These are phyloP conservation scores for Mycetomoellerius zeteki DNA, from an alignment of 1,140 invertebrate species.

Conservation along the genomic window DNA sequence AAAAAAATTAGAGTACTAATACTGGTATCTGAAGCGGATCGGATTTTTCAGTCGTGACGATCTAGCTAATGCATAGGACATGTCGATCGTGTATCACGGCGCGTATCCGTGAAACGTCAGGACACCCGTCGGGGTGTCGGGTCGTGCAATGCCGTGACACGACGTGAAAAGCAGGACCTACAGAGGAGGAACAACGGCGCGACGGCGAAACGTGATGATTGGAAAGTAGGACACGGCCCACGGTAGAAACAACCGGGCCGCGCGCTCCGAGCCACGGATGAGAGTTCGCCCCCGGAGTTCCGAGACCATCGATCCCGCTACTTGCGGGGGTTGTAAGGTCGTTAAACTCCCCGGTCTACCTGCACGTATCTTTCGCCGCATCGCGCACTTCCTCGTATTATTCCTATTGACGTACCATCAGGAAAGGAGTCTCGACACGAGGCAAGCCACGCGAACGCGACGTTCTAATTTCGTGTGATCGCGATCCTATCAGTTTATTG, in stretches of 20 bases:
- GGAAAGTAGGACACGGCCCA: constrained; percentile 75
- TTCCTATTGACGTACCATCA: constrained; percentile 72
- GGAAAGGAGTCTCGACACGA: constrained; percentile 14
- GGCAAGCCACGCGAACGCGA: constrained; percentile 66
- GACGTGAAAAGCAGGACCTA: constrained; percentile 44
- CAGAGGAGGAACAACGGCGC: constrained; percentile 10
- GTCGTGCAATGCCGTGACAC: constrained; percentile 4
- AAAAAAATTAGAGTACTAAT: neutral
- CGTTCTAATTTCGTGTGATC: constrained; percentile 68
- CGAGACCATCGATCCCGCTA: constrained; percentile 75
- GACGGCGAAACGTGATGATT: constrained; percentile 62
- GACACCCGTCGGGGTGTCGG: neutral
- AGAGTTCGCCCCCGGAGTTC: constrained; percentile 64
- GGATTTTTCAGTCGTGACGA: neutral
- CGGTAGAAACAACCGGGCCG: constrained; percentile 48
- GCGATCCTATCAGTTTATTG: constrained; percentile 16
- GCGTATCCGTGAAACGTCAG: constrained; percentile 21
- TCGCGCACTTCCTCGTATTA: constrained; percentile 71
- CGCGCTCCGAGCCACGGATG: constrained; percentile 54
- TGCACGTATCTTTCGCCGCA: constrained; percentile 58
- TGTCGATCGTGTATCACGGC: constrained; percentile 36
- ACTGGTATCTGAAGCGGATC: neutral
- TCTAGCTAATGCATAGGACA: neutral
- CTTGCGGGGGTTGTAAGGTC: constrained; percentile 74
- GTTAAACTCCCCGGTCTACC: constrained; percentile 74